A percentile compares a stretch with the other conserved stretches of the same genome.
Conservation (phyloP, 1,140 invertebrate species). For the Sarcophaga peregrina region DNA sequence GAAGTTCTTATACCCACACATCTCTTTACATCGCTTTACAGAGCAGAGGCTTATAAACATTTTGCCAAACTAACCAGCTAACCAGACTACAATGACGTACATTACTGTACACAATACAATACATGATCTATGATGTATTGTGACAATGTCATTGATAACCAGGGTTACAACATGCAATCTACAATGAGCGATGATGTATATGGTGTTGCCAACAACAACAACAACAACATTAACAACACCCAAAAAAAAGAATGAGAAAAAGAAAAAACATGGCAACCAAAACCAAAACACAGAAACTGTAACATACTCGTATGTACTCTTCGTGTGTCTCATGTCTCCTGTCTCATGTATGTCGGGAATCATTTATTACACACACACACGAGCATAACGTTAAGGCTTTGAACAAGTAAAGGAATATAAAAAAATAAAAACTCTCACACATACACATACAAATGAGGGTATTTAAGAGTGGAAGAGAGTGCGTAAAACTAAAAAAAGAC, state of each 20-base stretch:
- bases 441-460: neutral
- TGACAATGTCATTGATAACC: constrained; percentile 10
- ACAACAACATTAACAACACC: neutral
- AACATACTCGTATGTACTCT: too few relatives aligned
- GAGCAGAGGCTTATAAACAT: too few relatives aligned
- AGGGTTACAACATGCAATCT: neutral
- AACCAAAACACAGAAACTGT: too few relatives aligned
- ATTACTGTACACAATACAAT: too few relatives aligned
- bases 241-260: neutral
- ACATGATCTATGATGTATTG: neutral
- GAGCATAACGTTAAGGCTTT: constrained; percentile 5
- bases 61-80: too few relatives aligned
- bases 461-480: neutral
- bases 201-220: neutral
- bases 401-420: neutral
- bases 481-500: too few relatives aligned
- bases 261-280: neutral
- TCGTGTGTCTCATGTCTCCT: too few relatives aligned
- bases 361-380: constrained; percentile 31
- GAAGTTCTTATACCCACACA: constrained; percentile 6
- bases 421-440: neutral
- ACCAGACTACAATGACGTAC: too few relatives aligned
- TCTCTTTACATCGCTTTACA: too few relatives aligned
- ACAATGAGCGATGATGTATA: neutral
- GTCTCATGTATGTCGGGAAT: neutral